These are phyloP conservation scores for Ptilorrhoa leucosticta DNA, from an alignment of 2,113 vertebrate genomes.

Conservation along the genomic window DNA sequence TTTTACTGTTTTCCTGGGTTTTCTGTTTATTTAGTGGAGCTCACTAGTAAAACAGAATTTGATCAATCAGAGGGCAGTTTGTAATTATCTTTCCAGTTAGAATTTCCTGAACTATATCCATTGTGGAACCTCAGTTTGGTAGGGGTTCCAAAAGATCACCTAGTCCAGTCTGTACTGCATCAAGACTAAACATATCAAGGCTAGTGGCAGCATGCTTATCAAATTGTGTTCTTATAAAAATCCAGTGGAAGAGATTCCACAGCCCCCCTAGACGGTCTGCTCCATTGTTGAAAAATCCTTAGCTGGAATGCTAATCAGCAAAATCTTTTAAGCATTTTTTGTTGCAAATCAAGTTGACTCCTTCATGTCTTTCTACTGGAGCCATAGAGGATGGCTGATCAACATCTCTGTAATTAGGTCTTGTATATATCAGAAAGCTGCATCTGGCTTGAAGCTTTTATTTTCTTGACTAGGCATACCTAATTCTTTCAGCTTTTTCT, in stretches of 20 bases:
- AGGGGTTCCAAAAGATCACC: background rate
- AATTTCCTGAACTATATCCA: background rate
- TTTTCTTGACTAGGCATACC: constrained; percentile 14
- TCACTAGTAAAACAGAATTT: background rate
- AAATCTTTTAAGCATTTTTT: constrained; percentile 2
- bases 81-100: background rate
- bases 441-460: background rate
- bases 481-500: constrained; percentile 2
- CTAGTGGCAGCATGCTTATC: background rate
- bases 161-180: background rate
- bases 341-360: background rate
- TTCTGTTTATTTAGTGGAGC: background rate
- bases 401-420: background rate
- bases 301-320: background rate
- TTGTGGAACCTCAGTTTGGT: background rate
- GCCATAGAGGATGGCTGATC: background rate
- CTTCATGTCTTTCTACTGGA: background rate
- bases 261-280: background rate
- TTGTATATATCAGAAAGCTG: background rate
- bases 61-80: background rate
- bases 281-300: background rate
- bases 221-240: background rate
- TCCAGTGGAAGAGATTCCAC: background rate
- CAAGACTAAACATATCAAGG: background rate
- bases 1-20: background rate